Base-by-base conservation (phyloP, 2,888 invertebrate species). In the Lysandra coridon region DNA sequence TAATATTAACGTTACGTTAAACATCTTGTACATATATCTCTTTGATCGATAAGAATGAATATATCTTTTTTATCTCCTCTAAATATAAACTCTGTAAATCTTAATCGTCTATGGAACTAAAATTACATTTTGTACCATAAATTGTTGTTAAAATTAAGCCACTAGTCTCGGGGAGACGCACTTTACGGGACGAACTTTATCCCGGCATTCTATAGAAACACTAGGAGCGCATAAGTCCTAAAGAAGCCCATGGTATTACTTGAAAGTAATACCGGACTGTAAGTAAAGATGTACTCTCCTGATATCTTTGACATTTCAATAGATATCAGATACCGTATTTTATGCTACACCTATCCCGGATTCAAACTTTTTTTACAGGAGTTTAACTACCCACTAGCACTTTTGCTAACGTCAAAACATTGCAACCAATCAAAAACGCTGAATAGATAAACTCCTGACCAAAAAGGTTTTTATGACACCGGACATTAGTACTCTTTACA, bases 121-220 rank as follows among this genome's bases (percentile, higher is more conserved):
- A 92, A 91, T 92, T 91, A 92, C 88, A 88, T 88, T 93, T 93
- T 93, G 93, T 93, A 93, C 93, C 93, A 92, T 92, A 88, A 89
- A 85, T 90, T 88, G 88, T 88, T 85, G 88, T 89, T 91, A 89
- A 92, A 92, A 91, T 90, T 88, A 92, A 91, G 89, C 90, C 89
- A 87, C 88, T 82, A 81, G 84, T 85, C 88, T 88, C 89, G 87
- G 85, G 85, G 85, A 83, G 86, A 82, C 85, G 83, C 82, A 76
- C 80, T 49, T 37, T 69, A 33, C 33, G 17, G 2, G 23, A 37
- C 53, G 53, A 33, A 73, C 14, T 37, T 60, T 1, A 60, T n/a
- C 23, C 12, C 12, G 17, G n/a, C n/a, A 74, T 53, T 73, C 12
- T 40, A 6, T 76, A 30, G 30, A 76, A 23, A 33, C 30, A 30